These are phyloP conservation scores for Entomobrya proxima DNA, from an alignment of 2,888 invertebrate species.

Conservation along the genomic window DNA sequence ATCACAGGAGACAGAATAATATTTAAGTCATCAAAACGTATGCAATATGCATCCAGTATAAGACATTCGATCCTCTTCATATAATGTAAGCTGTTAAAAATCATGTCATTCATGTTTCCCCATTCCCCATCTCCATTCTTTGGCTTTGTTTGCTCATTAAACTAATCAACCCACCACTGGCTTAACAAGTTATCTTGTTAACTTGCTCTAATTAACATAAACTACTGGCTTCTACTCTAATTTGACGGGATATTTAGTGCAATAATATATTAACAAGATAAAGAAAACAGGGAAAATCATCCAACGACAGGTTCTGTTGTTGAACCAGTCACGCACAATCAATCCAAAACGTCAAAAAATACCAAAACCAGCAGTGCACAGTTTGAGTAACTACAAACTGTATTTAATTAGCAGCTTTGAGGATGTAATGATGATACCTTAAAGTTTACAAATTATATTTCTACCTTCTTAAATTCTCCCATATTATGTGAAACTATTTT, in stretches of 20 bases:
- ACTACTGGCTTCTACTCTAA: neutral
- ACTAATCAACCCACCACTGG: neutral
- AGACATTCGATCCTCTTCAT: too few relatives aligned
- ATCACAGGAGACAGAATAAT: neutral
- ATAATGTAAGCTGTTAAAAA: neutral
- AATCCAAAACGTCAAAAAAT: neutral
- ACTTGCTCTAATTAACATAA: neutral
- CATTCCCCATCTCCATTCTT: too few relatives aligned
- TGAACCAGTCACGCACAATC: conserved; percentile 7
- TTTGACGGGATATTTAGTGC: neutral
- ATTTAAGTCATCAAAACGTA: too few relatives aligned
- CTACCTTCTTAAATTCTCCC: too few relatives aligned
- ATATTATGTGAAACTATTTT: too few relatives aligned
- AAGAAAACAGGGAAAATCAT: neutral
- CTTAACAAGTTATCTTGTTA: neutral
- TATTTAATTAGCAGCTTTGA: too few relatives aligned
- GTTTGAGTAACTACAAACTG: too few relatives aligned
- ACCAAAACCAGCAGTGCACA: neutral
- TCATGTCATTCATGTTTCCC: neutral
- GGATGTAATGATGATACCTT: too few relatives aligned
- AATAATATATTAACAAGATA: conserved; percentile 5
- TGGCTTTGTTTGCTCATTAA: neutral
- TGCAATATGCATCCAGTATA: too few relatives aligned
- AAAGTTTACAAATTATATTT: too few relatives aligned
- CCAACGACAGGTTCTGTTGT: neutral